A percentile compares a stretch with the other conserved stretches of the same genome.
phyloP scores from a whole-genome alignment of 2,797 vertebrate genomes.

The Bradypodion pumilum region DNA sequence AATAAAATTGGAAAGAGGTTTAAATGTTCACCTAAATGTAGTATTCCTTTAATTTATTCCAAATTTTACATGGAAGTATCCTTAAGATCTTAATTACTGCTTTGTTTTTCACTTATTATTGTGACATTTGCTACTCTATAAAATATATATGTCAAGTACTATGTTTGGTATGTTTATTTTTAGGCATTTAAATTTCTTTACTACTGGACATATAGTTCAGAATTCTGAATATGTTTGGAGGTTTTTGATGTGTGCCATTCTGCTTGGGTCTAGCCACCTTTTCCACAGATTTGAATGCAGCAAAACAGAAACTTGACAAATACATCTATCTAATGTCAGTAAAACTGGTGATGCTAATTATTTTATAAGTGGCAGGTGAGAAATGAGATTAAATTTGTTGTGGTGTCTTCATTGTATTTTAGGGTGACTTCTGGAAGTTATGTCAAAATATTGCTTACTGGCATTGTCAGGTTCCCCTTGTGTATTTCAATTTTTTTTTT shows the following conservation, averaged over 20 bases:
- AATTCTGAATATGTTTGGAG: background rate
- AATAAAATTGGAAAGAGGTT: background rate
- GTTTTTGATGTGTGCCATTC: background rate
- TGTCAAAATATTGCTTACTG: conserved; percentile 24
- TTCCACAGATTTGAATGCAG: background rate
- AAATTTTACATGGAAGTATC: background rate
- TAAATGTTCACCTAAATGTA: background rate
- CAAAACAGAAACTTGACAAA: conserved; percentile 1
- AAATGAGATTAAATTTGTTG: background rate
- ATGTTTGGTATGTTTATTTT: conserved; percentile 7
- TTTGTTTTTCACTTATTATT: conserved; percentile 6
- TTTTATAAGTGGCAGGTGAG: background rate
- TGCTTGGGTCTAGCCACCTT: background rate
- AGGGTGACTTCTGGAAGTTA: conserved; percentile 5
- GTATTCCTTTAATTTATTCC: background rate
- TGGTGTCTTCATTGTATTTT: conserved; percentile 47
- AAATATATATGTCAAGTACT: background rate
- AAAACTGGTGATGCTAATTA: background rate
- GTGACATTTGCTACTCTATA: background rate
- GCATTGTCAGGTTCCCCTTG: conserved; percentile 22
- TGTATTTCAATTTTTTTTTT: conserved; percentile 52
- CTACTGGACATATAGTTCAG: background rate
- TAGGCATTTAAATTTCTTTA: background rate
- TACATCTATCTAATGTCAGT: background rate
- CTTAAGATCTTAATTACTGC: background rate